Evolutionary conservation across 2,888 invertebrate genomes (phyloP).

Genomic region (Dermolepida albohirtum): DNA sequence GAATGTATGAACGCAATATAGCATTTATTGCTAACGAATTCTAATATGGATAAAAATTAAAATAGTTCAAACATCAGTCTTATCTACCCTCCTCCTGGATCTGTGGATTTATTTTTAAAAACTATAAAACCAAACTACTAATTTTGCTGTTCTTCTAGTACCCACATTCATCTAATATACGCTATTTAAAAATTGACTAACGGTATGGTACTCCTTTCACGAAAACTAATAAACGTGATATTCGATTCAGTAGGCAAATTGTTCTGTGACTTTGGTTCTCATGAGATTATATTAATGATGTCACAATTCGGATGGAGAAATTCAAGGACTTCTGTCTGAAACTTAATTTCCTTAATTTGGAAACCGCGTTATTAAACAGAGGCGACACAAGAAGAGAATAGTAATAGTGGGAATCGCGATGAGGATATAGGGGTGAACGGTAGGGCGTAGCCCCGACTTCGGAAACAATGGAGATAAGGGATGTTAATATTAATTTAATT

Average conservation of each 20-base stretch:
- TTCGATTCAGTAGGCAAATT: neutral
- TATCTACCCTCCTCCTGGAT: too few relatives aligned
- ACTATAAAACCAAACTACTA: too few relatives aligned
- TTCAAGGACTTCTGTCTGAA: constrained; percentile 19
- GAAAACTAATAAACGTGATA: neutral
- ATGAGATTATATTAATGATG: constrained; percentile 3
- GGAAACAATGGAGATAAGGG: constrained; percentile 9
- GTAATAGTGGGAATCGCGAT: constrained; percentile 23
- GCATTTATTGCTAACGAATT: too few relatives aligned
- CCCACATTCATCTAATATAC: too few relatives aligned
- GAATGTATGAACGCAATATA: too few relatives aligned
- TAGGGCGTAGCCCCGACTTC: neutral
- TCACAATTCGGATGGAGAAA: constrained; percentile 15
- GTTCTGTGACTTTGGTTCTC: constrained; percentile 2
- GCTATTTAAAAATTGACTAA: too few relatives aligned
- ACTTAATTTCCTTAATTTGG: constrained; percentile 33
- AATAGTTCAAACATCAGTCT: too few relatives aligned
- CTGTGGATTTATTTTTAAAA: too few relatives aligned
- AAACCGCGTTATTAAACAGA: constrained; percentile 27
- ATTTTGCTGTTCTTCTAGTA: too few relatives aligned
- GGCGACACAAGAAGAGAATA: constrained; percentile 8
- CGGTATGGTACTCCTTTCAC: too few relatives aligned
- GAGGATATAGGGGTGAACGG: constrained; percentile 6
- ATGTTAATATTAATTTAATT: constrained; percentile 24
- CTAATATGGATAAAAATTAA: too few relatives aligned